A percentile compares a stretch with the other conserved stretches of the same genome.
These are phyloP conservation scores for Beris chalybata DNA, from an alignment of 2,888 invertebrate species.

Conservation along the genomic window DNA sequence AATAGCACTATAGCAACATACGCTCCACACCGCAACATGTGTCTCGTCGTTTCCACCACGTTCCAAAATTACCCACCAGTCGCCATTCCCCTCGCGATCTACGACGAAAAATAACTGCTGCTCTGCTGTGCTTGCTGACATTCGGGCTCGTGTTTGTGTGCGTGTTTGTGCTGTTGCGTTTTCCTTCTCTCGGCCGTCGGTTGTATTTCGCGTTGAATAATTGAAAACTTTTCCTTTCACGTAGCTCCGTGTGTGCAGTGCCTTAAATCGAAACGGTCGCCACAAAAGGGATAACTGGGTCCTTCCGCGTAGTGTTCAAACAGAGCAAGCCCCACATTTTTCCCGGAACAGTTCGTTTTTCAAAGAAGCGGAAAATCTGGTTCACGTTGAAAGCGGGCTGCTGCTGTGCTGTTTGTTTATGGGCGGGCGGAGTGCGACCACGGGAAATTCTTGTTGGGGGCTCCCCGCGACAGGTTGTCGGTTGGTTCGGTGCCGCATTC, in stretches of 20 bases:
- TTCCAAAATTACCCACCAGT: too few species aligned
- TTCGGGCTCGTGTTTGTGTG: slow-evolving; percentile 2
- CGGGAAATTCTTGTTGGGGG: slow-evolving; percentile 6
- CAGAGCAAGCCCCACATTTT: not conserved
- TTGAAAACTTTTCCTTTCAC: slow-evolving; percentile 31
- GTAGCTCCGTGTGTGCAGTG: slow-evolving; percentile 5
- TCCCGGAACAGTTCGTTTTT: too few species aligned
- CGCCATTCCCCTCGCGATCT: too few species aligned
- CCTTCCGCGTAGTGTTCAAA: slow-evolving; percentile 23
- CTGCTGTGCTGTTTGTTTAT: slow-evolving; percentile 3
- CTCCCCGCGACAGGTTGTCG: slow-evolving; percentile 9
- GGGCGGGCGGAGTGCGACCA: slow-evolving; percentile 10
- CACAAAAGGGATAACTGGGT: slow-evolving; percentile 14
- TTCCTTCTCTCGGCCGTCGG: slow-evolving; percentile 10
- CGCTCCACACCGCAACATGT: too few species aligned
- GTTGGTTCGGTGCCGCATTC: not conserved
- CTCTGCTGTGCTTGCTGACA: too few species aligned
- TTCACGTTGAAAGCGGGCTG: slow-evolving; percentile 18
- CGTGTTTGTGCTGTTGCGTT: slow-evolving; percentile 9
- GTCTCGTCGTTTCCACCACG: too few species aligned
- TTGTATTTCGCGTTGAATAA: slow-evolving; percentile 28
- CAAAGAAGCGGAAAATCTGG: too few species aligned
- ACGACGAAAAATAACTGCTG: too few species aligned
- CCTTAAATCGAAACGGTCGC: slow-evolving; percentile 10
- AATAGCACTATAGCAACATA: too few species aligned